Evolutionary conservation across 2,888 invertebrate genomes (phyloP).

Genomic region (Pardosa pseudoannulata): DNA sequence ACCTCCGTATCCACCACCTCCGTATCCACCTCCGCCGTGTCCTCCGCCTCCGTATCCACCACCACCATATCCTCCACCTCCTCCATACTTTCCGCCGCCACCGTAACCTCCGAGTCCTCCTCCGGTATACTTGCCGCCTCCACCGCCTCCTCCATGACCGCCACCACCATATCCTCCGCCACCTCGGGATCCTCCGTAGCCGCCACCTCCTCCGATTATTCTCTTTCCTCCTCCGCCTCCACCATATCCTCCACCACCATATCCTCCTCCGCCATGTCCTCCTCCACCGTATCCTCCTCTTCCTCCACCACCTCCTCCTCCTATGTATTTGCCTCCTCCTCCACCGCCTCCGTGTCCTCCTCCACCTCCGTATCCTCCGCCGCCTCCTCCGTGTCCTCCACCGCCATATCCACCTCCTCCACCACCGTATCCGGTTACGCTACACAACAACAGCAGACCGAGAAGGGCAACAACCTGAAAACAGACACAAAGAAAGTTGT

Average conservation of each 20-base stretch:
- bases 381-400: not conserved
- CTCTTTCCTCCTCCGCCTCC: not conserved
- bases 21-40: not conserved
- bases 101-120: not conserved
- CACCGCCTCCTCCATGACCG: not conserved
- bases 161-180: not conserved
- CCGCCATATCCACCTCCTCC: not conserved
- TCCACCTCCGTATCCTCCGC: not conserved
- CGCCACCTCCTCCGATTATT: no score
- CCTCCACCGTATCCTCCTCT: not conserved
- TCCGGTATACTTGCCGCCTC: not conserved
- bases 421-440: conserved; percentile 19
- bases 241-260: conserved; percentile 1
- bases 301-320: not conserved
- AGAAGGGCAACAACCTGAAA: no score
- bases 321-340: no score
- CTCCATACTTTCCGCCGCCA: not conserved
- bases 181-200: not conserved
- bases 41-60: not conserved
- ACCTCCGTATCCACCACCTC: conserved; percentile 3
- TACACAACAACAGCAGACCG: no score
- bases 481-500: no score
- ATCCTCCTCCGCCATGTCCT: not conserved
- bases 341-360: not conserved
- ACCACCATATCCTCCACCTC: not conserved